Conservation (phyloP, 2,797 vertebrate genomes). For the Diceros bicornis region DNA sequence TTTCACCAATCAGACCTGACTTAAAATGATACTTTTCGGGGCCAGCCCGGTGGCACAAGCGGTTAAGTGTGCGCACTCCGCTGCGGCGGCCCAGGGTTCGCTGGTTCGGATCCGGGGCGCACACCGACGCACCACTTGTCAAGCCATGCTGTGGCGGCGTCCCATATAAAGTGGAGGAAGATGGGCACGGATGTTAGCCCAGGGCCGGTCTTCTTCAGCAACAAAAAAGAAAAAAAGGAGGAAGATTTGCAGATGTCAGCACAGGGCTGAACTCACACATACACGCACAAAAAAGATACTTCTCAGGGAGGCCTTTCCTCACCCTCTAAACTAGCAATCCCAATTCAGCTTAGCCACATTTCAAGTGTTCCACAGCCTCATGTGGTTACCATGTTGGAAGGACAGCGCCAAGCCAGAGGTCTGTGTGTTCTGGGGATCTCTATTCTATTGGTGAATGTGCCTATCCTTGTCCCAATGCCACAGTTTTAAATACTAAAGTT, state of each 20-base stretch:
- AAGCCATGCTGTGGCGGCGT: too few species aligned
- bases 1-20: background rate
- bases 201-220: too few species aligned
- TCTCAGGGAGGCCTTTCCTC: background rate
- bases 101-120: too few species aligned
- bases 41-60: too few species aligned
- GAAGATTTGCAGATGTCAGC: too few species aligned
- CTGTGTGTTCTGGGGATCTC: background rate
- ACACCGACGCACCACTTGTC: too few species aligned
- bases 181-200: too few species aligned
- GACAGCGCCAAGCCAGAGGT: background rate
- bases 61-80: too few species aligned
- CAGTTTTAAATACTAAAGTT: slow-evolving; percentile 39
- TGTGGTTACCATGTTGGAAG: background rate
- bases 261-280: too few species aligned
- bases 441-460: background rate
- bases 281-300: background rate
- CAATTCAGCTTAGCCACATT: slow-evolving; percentile 25
- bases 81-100: too few species aligned
- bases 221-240: too few species aligned
- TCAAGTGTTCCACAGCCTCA: background rate
- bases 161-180: too few species aligned
- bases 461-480: background rate
- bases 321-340: background rate
- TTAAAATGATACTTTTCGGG: background rate